Base-by-base conservation (phyloP, 2,888 invertebrate genomes). In the Zeuzera pyrina region DNA sequence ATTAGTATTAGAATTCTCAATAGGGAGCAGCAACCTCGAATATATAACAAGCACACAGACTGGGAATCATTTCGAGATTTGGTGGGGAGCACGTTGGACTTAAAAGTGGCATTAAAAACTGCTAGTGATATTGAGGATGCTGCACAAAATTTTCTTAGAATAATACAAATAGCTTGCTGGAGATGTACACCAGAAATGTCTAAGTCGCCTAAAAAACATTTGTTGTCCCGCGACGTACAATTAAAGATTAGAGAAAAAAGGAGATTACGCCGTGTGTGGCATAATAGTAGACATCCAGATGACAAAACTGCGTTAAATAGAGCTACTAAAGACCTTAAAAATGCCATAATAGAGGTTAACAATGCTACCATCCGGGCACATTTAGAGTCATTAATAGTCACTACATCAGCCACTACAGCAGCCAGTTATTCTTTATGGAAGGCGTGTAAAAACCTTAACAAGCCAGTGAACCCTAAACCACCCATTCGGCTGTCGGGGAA, bases 41-140 rank as follows among this genome's bases (percentile, higher is more conserved):
- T n/a, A 5, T 31, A 34, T 26, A 47, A 42, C 15, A 35, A 38
- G 2, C 10, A 28, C 1, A 49, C 43, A 3, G 34, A 47, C 30
- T 49, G 43, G 45, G 21, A 36, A 6, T n/a, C 21, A 1, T 49
- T 43, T 26, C 8, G 34, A 5, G 38, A 39, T 10, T 35, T 34
- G 7, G 14, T 47, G 2, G 31, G 33, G 0, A 14, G 23, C 3
- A 21, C 31, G 3, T 13, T 35, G 5, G 5, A 41, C 1, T 33
- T 43, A 2, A 34, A 34, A 13, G 14, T 38, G 1, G 10, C 41
- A 5, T 28, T 45, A 3, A 45, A 43, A 29, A 38, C 32, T 8
- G 3, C 6, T 2, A 33, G 27, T 5, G 34, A 34, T 3, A 30
- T 40, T 19, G 38, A 39, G 5, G 8, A 31, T 8, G 34, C 31